Evolutionary conservation across 1,140 invertebrate species (phyloP), one percentile per base, ranked within the genome.

Genomic region (Babylonia areolata): DNA sequence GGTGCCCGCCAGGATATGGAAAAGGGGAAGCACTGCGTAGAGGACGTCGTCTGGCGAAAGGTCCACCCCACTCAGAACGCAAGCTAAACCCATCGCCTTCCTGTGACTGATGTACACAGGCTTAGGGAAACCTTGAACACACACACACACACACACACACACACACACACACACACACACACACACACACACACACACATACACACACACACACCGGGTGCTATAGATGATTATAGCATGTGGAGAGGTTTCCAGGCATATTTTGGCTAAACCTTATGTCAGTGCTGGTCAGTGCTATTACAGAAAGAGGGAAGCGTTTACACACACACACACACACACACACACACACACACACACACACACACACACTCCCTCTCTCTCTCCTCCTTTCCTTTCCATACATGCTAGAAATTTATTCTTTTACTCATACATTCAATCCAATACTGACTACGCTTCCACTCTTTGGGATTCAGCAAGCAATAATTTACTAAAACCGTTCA

Each of bases 21-120:
- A 93, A 15, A 93, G 84, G 20, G 93, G 93, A 5, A 92, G 88
- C 39, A 81, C 85, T 23, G 88, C 90, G 79, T 93, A 93, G 12
- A 93, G n/a, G 33, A 87, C 88, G 82, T 93, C 93, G 11, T 87
- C 78, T 15, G 87, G 75, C 11, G 37, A 75, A 23, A 90, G 71
- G 0, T 82, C 86, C 33, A 89, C 82, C 23, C 86, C 37, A n/a
- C 40, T 51, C 92, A 90, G 40, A 35, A 51, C 84, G 39, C 82
- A 81, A 2, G 89, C 87, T 15, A 92, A 75, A n/a, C 69, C 79
- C 35, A 86, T 89, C 12, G 85, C 82, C 77, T 87, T 88, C 17
- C 11, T 35, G n/a, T 92, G 90, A 2, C 82, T 85, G n/a, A 92
- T 87, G 33, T 90, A 86, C 5, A 87, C 90, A 69, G 92, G 88